These are phyloP conservation scores for Alosa sapidissima DNA, from an alignment of 2,797 vertebrate species.

Conservation along the genomic window DNA sequence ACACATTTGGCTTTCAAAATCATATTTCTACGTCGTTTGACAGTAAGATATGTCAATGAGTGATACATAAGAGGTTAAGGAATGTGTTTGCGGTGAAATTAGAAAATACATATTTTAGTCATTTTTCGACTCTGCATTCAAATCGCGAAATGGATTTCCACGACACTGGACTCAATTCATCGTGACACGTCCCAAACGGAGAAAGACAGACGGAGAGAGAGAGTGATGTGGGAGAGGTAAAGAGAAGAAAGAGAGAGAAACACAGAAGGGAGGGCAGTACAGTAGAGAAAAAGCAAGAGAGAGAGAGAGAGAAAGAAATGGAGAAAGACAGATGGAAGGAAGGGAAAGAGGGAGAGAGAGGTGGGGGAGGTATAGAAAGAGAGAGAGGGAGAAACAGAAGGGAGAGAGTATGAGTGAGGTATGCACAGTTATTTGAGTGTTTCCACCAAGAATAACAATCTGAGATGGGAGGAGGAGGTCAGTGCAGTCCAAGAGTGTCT, in stretches of 20 bases:
- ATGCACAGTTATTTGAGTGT: slow-evolving; percentile 54
- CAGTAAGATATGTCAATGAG: too few species aligned
- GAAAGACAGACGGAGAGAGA: background rate
- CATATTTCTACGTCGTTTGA: too few species aligned
- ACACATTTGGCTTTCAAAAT: too few species aligned
- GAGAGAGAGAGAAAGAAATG: too few species aligned
- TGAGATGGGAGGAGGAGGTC: slow-evolving; percentile 45
- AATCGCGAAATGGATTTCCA: too few species aligned
- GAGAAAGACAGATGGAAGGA: background rate
- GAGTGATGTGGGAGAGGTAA: background rate
- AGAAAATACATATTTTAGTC: too few species aligned
- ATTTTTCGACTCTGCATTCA: too few species aligned
- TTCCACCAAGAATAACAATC: slow-evolving; percentile 66
- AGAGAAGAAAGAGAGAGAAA: background rate
- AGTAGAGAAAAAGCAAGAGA: background rate
- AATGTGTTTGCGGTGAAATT: too few species aligned
- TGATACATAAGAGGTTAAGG: too few species aligned
- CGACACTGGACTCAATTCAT: too few species aligned
- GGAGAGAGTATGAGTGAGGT: slow-evolving; percentile 57
- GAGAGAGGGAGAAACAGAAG: slow-evolving; percentile 37
- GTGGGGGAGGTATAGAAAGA: background rate
- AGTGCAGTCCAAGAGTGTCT: slow-evolving; percentile 45
- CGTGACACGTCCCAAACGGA: too few species aligned
- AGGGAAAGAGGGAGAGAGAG: background rate
- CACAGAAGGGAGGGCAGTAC: too few species aligned